Evolutionary conservation across 2,113 vertebrate species (phyloP), one percentile per base, ranked within the genome.

Genomic region (Embiotoca jacksoni): DNA sequence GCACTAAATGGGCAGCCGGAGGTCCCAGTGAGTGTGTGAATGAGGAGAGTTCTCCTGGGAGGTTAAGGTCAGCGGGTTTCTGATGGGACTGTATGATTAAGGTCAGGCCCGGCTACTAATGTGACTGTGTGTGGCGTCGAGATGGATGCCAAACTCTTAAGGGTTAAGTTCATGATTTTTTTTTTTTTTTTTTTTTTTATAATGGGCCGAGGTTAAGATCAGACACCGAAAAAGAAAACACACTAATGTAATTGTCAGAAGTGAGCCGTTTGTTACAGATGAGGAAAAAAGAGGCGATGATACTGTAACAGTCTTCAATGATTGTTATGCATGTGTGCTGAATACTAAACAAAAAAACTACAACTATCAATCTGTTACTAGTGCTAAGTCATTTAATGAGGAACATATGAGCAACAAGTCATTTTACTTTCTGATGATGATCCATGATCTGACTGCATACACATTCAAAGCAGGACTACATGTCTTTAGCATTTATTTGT

Each of bases 71-170:
- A 92, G 85, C 70, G 58, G 84, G 64, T 89, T 90, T 88, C 83
- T 91, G 91, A 93, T 94, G 91, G 90, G 90, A 90, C 85, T 80
- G 87, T 87, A 90, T 92, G 91, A 95, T 94, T 91, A 93, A 92
- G 92, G 93, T 93, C 92, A 93, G 78, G 35, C 68, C 75, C 37
- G 46, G 78, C 77, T 67, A 64, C 87, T 89, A 88, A 89, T 87
- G 83, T 71, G 79, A 74, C 85, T 80, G 87, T 58, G 87, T 84
- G 86, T 82, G 82, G 86, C 4, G 75, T 61, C 2, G 56, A 50
- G 74, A 85, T 85, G 85, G 80, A 76, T 64, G 69, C 73, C 64
- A 59, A 75, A 85, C 87, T 90, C 69, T 52, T 41, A 41, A 64
- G 83, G 88, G 89, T 90, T 92, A 88, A 85, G 75, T 84, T 88